Evolutionary conservation across 1,140 invertebrate species (phyloP), one percentile per base, ranked within the genome.

Genomic region (Scaptomyza graminum): DNA sequence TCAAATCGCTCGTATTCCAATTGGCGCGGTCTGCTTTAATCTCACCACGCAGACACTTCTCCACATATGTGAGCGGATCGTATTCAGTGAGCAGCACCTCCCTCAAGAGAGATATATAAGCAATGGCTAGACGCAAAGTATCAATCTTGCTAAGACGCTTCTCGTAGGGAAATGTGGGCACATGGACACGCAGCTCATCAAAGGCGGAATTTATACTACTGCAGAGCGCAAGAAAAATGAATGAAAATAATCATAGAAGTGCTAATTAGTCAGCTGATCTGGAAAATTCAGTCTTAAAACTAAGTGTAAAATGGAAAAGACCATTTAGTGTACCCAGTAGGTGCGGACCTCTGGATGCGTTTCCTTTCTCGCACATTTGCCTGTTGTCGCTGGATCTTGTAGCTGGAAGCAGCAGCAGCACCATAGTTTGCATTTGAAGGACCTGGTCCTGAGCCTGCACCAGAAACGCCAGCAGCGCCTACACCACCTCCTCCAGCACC

Each of bases 121-220:
- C 97, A 61, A 99, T 99, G 13, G 98, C 98, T 57, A 99, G 92
- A 3, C 98, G 94, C 1, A 99, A 93, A 0, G 98, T 99, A 93
- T 99, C 98, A 70, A 99, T 99, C 93, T 99, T 99, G 68, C 97
- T 98, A 2, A 99, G 93, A 3, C 98, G 93, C 91, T 99, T 99
- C 93, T 99, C 98, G 90, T 99, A 99, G 0, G 98, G 98, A 92
- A 99, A 99, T 46, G 98, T 99, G 31, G 98, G 98, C 66, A 99
- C 98, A 92, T 99, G 97, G 62, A 97, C 95, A 54, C 97, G 94
- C 74, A 98, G 94, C 92, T 98, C 97, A 93, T 99, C 97, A 94
- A 99, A 99, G 91, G 98, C 98, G 92, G 97, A 97, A 95, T 99
- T 99, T 93, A 99, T 99, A 95, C 97, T 99, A 95, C 96, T 97